Percentiles rank a stretch among this genome's conserved stretches.
Conservation (phyloP, 2,113 vertebrate genomes). For the Motacilla alba region DNA sequence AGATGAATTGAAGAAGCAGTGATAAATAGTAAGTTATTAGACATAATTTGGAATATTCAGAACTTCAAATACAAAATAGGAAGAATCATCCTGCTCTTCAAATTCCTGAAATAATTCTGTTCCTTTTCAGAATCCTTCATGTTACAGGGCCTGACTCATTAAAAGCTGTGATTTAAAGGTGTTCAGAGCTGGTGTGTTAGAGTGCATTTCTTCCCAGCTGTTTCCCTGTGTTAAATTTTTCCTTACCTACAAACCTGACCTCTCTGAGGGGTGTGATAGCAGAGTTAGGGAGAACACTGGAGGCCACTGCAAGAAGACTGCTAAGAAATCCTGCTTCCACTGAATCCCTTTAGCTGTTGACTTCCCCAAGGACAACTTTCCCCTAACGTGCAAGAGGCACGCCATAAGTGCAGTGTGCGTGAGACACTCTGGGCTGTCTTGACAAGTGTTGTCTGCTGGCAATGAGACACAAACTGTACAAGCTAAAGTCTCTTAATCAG, state of each 20-base stretch:
- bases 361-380: neutral
- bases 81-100: neutral
- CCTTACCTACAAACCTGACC: neutral
- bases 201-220: neutral
- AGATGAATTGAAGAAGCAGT: neutral
- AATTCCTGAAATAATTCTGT: neutral
- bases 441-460: neutral
- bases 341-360: neutral
- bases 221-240: neutral
- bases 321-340: neutral
- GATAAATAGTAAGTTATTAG: neutral
- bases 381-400: neutral
- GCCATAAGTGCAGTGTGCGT: rapidly evolving
- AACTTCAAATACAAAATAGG: neutral
- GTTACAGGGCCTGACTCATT: neutral
- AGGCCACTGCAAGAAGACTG: neutral
- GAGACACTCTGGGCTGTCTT: neutral
- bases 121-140: neutral
- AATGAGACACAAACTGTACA: neutral
- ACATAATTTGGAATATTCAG: neutral
- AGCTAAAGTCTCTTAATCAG: neutral
- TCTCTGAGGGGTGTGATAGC: neutral
- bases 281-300: neutral
- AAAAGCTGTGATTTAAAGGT: neutral
- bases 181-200: neutral